Evolutionary conservation across 2,113 vertebrate genomes (phyloP), one percentile per base, ranked within the genome.

Genomic region (Craseonycteris thonglongyai): DNA sequence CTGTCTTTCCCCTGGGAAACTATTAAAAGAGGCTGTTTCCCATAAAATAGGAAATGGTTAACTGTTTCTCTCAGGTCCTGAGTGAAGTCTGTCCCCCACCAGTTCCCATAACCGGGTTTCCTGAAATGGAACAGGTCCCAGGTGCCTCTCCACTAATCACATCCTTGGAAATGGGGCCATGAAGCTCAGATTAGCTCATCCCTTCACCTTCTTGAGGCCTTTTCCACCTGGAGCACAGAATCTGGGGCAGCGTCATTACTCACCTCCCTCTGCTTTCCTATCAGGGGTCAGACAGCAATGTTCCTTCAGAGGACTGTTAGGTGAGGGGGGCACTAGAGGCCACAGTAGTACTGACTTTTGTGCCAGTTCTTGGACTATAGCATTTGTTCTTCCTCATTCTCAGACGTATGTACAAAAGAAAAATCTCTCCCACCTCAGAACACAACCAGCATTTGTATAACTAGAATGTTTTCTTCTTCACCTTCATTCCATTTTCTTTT

Each of bases 81-180:
- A 95, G 93, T 89, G 61, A 93, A 96, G 76, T 90, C 92, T 93
- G 95, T 89, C 93, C 96, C 94, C 94, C 90, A 90, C 93, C 92
- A 89, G 80, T 79, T 94, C 84, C 95, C 90, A 93, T 97, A 97
- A 97, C 97, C 97, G 96, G 97, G 97, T 97, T 97, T 97, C 96
- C 95, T 97, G 90, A 97, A 97, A 94, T 97, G 97, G 97, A 97
- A 54, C 97, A 96, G 58, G 93, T 97, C 97, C 97, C 97, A 74
- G 88, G 91, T 97, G 97, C 74, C 84, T 92, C 95, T 97, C 95
- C 78, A 89, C 97, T 97, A 97, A 97, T 97, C 96, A 97, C 93
- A 95, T 96, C 95, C 95, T 90, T 95, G 85, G 88, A 97, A 97
- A 97, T 93, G 97, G 97, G 97, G 97, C 96, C 97, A 91, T 22